A percentile compares a stretch with the other conserved stretches of the same genome.
phyloP scores from a whole-genome alignment of 2,113 vertebrate species.

The Takifugu bimaculatus region DNA sequence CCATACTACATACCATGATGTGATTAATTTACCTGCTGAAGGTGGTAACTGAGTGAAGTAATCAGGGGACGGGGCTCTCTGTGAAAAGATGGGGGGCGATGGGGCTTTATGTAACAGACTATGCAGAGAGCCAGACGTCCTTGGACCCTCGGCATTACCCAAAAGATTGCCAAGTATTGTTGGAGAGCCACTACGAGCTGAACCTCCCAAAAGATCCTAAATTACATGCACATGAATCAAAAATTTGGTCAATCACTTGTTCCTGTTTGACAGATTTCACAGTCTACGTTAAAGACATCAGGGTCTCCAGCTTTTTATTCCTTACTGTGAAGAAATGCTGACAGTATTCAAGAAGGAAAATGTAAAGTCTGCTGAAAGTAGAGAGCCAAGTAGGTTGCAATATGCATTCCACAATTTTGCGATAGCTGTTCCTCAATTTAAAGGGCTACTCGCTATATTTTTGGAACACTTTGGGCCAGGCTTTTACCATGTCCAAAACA shows the following conservation, averaged over 20 bases:
- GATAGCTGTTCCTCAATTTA: neutral
- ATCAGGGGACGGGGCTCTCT: conserved; percentile 85
- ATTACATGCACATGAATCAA: conserved; percentile 7
- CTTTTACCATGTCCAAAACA: too few species aligned
- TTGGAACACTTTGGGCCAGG: too few species aligned
- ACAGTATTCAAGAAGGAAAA: too few species aligned
- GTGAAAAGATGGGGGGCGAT: conserved; percentile 86
- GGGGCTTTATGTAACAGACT: conserved; percentile 81
- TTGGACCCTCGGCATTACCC: conserved; percentile 73
- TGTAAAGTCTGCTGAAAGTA: too few species aligned
- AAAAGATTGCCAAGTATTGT: conserved; percentile 82
- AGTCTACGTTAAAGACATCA: too few species aligned
- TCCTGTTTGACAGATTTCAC: too few species aligned
- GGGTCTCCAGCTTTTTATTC: too few species aligned
- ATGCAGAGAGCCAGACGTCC: conserved; percentile 60
- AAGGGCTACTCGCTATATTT: neutral
- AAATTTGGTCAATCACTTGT: neutral
- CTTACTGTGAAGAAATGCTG: too few species aligned
- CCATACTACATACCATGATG: neutral
- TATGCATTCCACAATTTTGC: too few species aligned
- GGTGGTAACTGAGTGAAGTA: conserved; percentile 85
- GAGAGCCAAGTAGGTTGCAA: too few species aligned
- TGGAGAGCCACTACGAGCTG: conserved; percentile 78
- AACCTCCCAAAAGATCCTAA: conserved; percentile 87
- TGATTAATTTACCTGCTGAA: conserved; percentile 73